Evolutionary conservation across 2,113 vertebrate species (phyloP), one percentile per base, ranked within the genome.

Genomic region (Corythoichthys intestinalis): DNA sequence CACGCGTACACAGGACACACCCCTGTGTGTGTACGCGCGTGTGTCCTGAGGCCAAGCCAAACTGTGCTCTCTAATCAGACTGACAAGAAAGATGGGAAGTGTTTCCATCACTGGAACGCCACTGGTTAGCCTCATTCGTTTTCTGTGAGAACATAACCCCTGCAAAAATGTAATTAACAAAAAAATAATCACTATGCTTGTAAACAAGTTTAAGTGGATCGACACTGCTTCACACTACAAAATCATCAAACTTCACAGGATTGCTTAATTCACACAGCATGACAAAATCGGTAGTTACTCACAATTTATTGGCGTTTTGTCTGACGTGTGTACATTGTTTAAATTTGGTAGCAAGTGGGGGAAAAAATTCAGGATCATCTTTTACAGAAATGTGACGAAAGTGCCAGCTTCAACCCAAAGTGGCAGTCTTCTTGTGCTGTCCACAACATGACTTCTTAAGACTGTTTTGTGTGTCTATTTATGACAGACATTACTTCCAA

Each of bases 1-100:
- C 50, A 37, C 6, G 59, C 69, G 64, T 34, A 53, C 15, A 72
- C 71, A 78, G 73, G 71, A 81, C 61, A 52, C 69, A 76, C 20
- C 71, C 71, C 72, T 41, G 41, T 13, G n/a, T 62, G 60, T 62
- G 34, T 3, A 6, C 46, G 59, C 14, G n/a, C 13, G 41, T 14
- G 20, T 12, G 20, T 41, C 44, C n/a, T 4, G n/a, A 47, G 61
- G 44, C 41, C 13, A 63, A 63, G 44, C 44, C 13, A 63, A 63
- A 63, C 41, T 14, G 39, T 62, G 17, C 39, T 44, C 60, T 62
- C n/a, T 62, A 62, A 62, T 62, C 61, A 63, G 44, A 13, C 61
- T 34, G 44, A 63, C 61, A 7, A 47, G n/a, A 12, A 63, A 47
- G 44, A 63, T 63, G 15, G 46, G 44, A 47, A 34, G 4, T 12